phyloP scores from a whole-genome alignment of 2,113 vertebrate species.

The Rana temporaria region DNA sequence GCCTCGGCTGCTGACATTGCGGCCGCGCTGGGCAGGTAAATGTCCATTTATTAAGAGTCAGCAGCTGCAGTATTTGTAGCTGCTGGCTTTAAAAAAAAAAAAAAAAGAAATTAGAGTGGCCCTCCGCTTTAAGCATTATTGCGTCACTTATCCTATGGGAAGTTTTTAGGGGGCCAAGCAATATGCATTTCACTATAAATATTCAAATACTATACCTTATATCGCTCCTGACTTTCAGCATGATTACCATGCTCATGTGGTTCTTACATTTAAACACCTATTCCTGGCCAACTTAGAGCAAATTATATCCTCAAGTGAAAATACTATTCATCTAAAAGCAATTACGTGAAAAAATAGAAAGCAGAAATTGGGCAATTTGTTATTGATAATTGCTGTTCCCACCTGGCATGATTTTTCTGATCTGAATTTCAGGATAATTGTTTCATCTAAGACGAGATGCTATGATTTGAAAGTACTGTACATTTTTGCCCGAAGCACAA shows the following conservation, averaged over 20 bases:
- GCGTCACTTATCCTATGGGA: no score
- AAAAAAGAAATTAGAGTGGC: no score
- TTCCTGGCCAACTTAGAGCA: neutral
- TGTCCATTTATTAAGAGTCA: no score
- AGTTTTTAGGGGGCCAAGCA: no score
- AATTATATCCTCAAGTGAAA: constrained; percentile 32
- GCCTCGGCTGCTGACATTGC: no score
- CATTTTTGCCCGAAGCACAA: constrained; percentile 34
- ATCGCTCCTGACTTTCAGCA: neutral
- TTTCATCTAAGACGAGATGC: constrained; percentile 15
- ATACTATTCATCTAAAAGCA: constrained; percentile 54
- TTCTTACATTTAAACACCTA: neutral
- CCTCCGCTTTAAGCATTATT: no score
- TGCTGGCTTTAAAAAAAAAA: no score
- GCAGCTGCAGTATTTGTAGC: no score
- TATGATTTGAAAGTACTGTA: constrained; percentile 20
- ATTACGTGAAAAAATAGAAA: constrained; percentile 47
- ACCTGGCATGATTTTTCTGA: constrained; percentile 42
- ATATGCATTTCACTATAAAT: no score
- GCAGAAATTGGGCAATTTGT: constrained; percentile 47
- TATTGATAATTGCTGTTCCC: constrained; percentile 54
- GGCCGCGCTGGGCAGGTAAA: no score
- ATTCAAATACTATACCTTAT: no score
- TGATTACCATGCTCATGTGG: neutral
- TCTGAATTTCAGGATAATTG: constrained; percentile 40